A percentile compares a stretch with the other conserved stretches of the same genome.
Conservation (phyloP, 2,113 vertebrate genomes). For the Psilopsiagon aurifrons region DNA sequence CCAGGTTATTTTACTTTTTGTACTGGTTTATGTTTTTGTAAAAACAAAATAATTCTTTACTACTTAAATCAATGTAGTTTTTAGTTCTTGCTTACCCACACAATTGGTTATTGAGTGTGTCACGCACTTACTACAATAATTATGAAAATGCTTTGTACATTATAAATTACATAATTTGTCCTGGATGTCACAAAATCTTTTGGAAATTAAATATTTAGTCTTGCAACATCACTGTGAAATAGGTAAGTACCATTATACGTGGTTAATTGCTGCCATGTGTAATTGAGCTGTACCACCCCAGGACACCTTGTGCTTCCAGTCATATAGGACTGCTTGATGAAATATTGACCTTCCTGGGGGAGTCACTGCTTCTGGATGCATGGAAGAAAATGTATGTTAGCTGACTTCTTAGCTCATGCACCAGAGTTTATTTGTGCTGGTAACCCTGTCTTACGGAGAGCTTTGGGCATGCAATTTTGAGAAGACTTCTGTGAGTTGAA, state of each 20-base stretch:
- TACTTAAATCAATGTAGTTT: not conserved
- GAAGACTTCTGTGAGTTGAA: not conserved
- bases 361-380: not conserved
- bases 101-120: not conserved
- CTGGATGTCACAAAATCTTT: not conserved
- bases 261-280: not conserved
- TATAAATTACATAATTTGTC: not conserved
- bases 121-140: not conserved
- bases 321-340: not conserved
- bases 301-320: not conserved
- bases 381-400: not conserved
- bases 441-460: not conserved
- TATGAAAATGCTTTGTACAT: not conserved
- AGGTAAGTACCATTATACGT: not conserved
- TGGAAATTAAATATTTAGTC: not conserved
- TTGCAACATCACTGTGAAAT: not conserved
- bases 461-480: not conserved
- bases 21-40: not conserved
- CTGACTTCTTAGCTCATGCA: not conserved
- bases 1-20: not conserved
- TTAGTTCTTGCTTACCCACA: not conserved
- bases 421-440: not conserved
- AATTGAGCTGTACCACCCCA: not conserved
- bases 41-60: not conserved
- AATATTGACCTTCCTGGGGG: not conserved